A percentile compares a stretch with the other conserved stretches of the same genome.
phyloP scores from a whole-genome alignment of 2,113 vertebrate genomes.

The Gymnobelideus leadbeateri region DNA sequence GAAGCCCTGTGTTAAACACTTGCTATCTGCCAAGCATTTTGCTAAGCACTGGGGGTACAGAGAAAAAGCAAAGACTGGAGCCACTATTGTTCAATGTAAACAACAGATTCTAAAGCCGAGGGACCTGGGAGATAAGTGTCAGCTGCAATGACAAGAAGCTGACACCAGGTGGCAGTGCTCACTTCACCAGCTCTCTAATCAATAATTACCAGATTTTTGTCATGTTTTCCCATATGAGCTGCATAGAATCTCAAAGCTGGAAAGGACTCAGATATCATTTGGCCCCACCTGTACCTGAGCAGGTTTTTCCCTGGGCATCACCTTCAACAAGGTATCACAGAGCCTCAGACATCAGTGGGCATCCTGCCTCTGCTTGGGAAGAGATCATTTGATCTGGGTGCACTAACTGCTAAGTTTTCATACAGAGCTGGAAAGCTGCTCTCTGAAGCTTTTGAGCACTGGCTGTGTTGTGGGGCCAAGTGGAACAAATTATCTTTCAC shows the following conservation, averaged over 20 bases:
- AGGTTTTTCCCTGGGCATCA: neutral
- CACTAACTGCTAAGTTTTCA: neutral
- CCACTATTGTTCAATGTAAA: neutral
- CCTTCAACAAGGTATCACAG: neutral
- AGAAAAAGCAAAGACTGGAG: no score
- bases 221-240: neutral
- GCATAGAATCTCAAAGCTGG: no score
- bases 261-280: neutral
- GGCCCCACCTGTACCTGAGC: no score
- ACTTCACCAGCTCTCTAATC: no score
- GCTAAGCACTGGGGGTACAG: no score
- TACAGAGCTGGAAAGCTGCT: no score
- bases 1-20: no score
- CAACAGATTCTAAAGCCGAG: no score
- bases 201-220: neutral
- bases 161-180: neutral
- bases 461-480: no score
- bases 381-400: neutral
- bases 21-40: no score
- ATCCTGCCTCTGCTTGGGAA: neutral
- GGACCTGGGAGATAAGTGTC: neutral
- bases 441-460: no score
- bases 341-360: neutral
- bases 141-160: neutral
- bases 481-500: no score